Base-by-base conservation (phyloP, 2,113 vertebrate species). In the Coracopsis vasa region DNA sequence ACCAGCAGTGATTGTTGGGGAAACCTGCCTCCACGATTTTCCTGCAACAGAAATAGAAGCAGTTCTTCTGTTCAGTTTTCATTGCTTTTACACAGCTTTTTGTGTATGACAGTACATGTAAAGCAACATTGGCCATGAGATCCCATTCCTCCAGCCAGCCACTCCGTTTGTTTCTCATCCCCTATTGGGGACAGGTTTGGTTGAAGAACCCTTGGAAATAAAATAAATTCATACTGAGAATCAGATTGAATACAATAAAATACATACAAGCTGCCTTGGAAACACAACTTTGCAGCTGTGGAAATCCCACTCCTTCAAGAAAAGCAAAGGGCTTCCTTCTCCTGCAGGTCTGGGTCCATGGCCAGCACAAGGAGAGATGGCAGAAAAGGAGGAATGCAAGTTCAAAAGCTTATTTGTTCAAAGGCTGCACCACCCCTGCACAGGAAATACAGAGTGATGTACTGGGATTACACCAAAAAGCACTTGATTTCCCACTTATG, bases 271-370 rank as follows among this genome's bases (percentile, higher is more conserved):
- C 66, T 7, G 1, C 20, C 37, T 28, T 56, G 54, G 54, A 37
- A 66, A 48, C 48, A 20, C 8, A 56, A 21, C n/a, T 72, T 56
- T 6, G 4, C n/a, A 62, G 48, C 48, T 56, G 48, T 64, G 75
- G 24, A n/a, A 80, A 41, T 44, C 31, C 48, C 31, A 35, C 35
- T 33, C 48, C 48, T 37, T 33, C 35, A 23, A 23, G 7, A 29
- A 53, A 8, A 73, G 29, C 66, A 37, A 60, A 53, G 24, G 29
- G 23, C 20, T 44, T 42, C 65, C 44, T 39, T n/a, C 72, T 41
- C 21, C 45, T 3, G 2, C 4, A 1, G 72, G 23, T 21, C 56
- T 28, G 25, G 24, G 37, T 25, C 24, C 2, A 0, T 4, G 29
- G 50, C 8, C 1, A 13, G 37, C 56, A 44, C 1, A 1, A 35